phyloP scores from a whole-genome alignment of 2,797 vertebrate species.

The Chrosomus eos region DNA sequence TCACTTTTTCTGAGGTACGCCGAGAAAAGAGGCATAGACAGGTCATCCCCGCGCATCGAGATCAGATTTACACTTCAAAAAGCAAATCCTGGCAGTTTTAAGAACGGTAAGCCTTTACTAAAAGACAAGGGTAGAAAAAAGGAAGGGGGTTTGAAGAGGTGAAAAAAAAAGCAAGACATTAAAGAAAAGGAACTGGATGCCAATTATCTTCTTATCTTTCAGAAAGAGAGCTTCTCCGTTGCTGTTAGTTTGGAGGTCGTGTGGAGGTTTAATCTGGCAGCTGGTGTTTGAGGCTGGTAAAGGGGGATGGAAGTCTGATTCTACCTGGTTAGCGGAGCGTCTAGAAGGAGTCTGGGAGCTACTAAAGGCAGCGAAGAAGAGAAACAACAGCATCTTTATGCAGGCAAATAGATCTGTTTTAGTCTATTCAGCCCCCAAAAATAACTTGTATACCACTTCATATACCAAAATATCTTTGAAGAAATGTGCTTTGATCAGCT shows the following conservation, averaged over 20 bases:
- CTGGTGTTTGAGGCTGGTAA: conserved; percentile 47
- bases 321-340: conserved; percentile 21
- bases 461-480: neutral
- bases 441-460: neutral
- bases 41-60: conserved; percentile 35
- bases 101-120: conserved; percentile 44
- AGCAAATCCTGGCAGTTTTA: conserved; percentile 58
- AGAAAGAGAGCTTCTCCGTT: conserved; percentile 53
- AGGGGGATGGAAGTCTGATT: conserved; percentile 17
- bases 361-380: conserved; percentile 12
- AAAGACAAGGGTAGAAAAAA: conserved; percentile 42
- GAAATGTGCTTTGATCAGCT: neutral
- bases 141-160: conserved; percentile 24
- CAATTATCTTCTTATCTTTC: conserved; percentile 56
- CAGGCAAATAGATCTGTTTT: conserved; percentile 6
- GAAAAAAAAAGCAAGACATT: conserved; percentile 32
- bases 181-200: conserved; percentile 52
- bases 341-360: conserved; percentile 30
- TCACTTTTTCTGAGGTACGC: conserved; percentile 46
- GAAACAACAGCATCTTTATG: neutral
- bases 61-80: conserved; percentile 63
- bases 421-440: neutral
- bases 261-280: conserved; percentile 56
- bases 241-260: conserved; percentile 47
- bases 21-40: conserved; percentile 45